Percentiles rank a stretch among this genome's conserved stretches.
Conservation (phyloP, 1,140 invertebrate species). For the Dendrolimus punctatus region DNA sequence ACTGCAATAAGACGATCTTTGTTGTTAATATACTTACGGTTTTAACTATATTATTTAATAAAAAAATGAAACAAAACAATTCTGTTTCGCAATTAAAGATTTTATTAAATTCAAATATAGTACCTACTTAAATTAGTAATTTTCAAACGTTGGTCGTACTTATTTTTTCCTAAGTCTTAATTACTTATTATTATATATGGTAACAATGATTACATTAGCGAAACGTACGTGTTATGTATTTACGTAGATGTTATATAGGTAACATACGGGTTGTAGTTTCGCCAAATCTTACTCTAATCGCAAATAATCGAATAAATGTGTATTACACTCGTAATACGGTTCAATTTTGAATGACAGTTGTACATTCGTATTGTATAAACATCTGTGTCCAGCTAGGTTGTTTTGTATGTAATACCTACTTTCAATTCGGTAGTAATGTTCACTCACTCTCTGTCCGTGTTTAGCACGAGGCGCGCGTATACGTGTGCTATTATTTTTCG, state of each 20-base stretch:
- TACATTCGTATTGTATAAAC: slow-evolving; percentile 8
- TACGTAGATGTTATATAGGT: slow-evolving; percentile 8
- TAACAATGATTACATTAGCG: slow-evolving; percentile 11
- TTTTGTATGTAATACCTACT: slow-evolving; percentile 24
- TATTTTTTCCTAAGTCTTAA: no score
- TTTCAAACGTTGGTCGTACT: not conserved
- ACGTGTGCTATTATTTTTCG: slow-evolving; percentile 15
- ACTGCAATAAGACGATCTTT: no score
- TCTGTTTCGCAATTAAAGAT: no score
- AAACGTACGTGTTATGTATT: slow-evolving; percentile 15
- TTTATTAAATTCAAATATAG: no score
- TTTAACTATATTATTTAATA: no score
- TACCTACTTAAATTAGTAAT: not conserved
- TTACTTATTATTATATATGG: not conserved
- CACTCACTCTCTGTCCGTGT: slow-evolving; percentile 23
- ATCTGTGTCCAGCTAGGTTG: slow-evolving; percentile 20
- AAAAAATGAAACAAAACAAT: no score
- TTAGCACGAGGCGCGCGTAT: slow-evolving; percentile 21
- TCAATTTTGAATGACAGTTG: not conserved
- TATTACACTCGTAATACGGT: slow-evolving; percentile 5
- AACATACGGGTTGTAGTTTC: slow-evolving; percentile 11
- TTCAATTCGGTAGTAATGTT: slow-evolving; percentile 29
- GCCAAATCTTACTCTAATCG: slow-evolving; percentile 5
- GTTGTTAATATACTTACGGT: no score
- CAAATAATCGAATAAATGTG: slow-evolving; percentile 6